A percentile compares a stretch with the other conserved stretches of the same genome.
Conservation (phyloP, 2,797 vertebrate genomes). For the Adrianichthys oophorus region DNA sequence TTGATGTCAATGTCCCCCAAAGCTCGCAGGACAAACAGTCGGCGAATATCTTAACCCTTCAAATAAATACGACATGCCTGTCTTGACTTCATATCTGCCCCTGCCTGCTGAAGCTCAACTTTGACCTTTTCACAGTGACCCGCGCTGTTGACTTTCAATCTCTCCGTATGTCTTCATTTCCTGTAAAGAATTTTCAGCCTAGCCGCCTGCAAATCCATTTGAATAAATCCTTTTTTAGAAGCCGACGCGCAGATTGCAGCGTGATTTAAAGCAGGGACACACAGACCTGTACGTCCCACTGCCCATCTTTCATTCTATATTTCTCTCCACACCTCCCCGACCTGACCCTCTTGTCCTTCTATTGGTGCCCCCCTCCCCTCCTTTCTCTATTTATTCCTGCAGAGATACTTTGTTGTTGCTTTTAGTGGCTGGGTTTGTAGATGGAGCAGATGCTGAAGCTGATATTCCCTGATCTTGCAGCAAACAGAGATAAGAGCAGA, state of each 20-base stretch:
- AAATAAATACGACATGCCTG: slow-evolving; percentile 60
- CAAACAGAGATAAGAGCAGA: slow-evolving; percentile 76
- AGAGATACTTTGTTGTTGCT: slow-evolving; percentile 75
- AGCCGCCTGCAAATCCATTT: slow-evolving; percentile 26
- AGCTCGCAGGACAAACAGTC: slow-evolving; percentile 42
- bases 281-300: slow-evolving; percentile 18
- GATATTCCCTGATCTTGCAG: slow-evolving; percentile 75
- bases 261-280: slow-evolving; percentile 43
- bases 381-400: slow-evolving; percentile 70
- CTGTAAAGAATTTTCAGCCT: slow-evolving; percentile 28
- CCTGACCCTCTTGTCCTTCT: slow-evolving; percentile 30
- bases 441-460: slow-evolving; percentile 73
- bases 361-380: slow-evolving; percentile 39
- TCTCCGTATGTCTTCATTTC: slow-evolving; percentile 58
- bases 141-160: slow-evolving; percentile 30
- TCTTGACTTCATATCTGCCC: slow-evolving; percentile 47
- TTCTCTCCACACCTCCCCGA: slow-evolving; percentile 12
- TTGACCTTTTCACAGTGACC: slow-evolving; percentile 46
- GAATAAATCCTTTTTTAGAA: slow-evolving; percentile 17
- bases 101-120: slow-evolving; percentile 47
- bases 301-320: slow-evolving; percentile 36
- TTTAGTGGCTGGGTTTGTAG: slow-evolving; percentile 74
- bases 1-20: slow-evolving; percentile 15
- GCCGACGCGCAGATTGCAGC: slow-evolving; percentile 52
- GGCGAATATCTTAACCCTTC: slow-evolving; percentile 49